Evolutionary conservation across 2,113 vertebrate genomes (phyloP).

Genomic region (Dromas ardeola): DNA sequence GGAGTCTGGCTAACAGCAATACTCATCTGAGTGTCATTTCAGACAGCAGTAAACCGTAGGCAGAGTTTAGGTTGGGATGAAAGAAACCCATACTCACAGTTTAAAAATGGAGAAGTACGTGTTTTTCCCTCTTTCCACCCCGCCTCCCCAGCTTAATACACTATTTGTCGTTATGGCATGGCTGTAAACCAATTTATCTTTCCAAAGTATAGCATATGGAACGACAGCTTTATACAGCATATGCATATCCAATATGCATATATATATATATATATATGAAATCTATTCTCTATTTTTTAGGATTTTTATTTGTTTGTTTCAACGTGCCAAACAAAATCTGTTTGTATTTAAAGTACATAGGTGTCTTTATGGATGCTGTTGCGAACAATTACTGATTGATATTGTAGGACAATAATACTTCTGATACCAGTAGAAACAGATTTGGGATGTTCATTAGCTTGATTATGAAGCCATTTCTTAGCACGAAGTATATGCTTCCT

Average conservation of each 20-base stretch:
- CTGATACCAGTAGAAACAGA: background rate
- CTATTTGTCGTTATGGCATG: background rate
- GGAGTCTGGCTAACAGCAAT: background rate
- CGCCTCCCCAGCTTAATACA: background rate
- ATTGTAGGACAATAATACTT: background rate
- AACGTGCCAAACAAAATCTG: background rate
- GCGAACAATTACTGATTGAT: background rate
- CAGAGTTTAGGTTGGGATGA: background rate
- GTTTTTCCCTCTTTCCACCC: background rate
- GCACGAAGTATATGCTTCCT: background rate
- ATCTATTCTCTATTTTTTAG: background rate
- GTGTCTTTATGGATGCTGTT: background rate
- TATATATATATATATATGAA: background rate
- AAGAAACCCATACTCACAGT: background rate
- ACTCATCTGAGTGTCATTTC: background rate
- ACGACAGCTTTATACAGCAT: background rate
- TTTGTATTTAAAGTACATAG: background rate
- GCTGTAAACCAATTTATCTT: background rate
- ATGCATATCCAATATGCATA: background rate
- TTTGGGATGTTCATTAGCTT: background rate
- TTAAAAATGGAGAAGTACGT: background rate
- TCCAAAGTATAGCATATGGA: background rate
- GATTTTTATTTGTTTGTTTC: background rate
- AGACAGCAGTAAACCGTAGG: background rate
- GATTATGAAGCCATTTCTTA: background rate